Conservation (phyloP, 2,113 vertebrate species). For the Propithecus coquereli region DNA sequence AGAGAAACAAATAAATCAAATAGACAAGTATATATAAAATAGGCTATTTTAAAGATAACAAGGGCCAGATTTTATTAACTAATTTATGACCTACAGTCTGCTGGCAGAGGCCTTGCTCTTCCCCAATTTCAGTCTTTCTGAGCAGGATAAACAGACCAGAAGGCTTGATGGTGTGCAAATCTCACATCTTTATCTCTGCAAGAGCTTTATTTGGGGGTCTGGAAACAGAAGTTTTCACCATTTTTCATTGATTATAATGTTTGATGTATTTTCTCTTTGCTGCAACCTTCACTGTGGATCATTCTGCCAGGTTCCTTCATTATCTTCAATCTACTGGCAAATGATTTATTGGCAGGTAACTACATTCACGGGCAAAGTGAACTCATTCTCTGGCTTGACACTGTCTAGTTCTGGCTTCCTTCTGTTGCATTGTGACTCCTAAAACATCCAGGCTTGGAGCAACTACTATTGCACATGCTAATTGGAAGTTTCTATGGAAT, state of each 20-base stretch:
- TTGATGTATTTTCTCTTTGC: conserved; percentile 5
- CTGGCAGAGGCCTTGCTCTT: background rate
- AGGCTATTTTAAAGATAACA: conserved; percentile 52
- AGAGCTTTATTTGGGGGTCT: conserved; percentile 34
- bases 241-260: conserved; percentile 29
- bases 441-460: background rate
- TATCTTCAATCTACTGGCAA: conserved; percentile 8
- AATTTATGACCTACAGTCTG: conserved; percentile 62
- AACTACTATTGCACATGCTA: background rate
- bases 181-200: conserved; percentile 57
- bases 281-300: background rate
- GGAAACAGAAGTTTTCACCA: conserved; percentile 34
- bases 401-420: conserved; percentile 22
- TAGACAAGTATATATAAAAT: conserved; percentile 58
- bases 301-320: background rate
- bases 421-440: background rate
- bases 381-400: conserved; percentile 25
- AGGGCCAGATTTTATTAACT: conserved; percentile 51
- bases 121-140: conserved; percentile 51
- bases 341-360: conserved; percentile 47
- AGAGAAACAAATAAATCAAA: conserved; percentile 63
- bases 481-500: conserved; percentile 26
- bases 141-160: conserved; percentile 57
- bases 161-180: conserved; percentile 8
- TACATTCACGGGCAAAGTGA: background rate